Evolutionary conservation across 2,113 vertebrate genomes (phyloP).

Genomic region (Cygnus atratus): DNA sequence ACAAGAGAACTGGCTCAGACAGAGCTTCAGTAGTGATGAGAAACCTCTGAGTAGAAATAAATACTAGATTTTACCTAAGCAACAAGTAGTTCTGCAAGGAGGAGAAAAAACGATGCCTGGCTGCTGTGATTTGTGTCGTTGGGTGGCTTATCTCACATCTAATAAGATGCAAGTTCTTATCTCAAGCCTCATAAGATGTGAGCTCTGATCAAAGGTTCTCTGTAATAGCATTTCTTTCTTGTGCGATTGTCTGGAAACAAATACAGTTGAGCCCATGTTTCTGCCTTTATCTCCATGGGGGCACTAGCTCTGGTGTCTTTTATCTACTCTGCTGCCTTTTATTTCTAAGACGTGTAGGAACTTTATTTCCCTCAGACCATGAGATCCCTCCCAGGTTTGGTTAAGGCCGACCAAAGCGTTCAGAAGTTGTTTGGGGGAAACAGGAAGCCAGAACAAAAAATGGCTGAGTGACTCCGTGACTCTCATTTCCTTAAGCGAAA

Average conservation of each 20-base stretch:
- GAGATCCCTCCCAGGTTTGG: background rate
- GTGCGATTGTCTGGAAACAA: constrained; percentile 5
- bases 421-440: constrained; percentile 37
- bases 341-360: background rate
- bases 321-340: background rate
- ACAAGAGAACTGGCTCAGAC: background rate
- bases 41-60: background rate
- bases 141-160: constrained; percentile 10
- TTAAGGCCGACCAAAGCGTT: constrained; percentile 22
- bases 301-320: constrained; percentile 28
- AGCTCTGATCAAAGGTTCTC: constrained; percentile 35
- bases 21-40: background rate
- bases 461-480: background rate
- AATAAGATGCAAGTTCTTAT: constrained; percentile 13
- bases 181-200: background rate
- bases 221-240: constrained; percentile 19
- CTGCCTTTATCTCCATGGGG: constrained; percentile 32
- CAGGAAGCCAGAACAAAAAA: constrained; percentile 47
- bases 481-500: constrained; percentile 42
- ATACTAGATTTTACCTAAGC: background rate
- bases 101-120: background rate
- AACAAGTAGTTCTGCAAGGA: background rate
- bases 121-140: accelerated
- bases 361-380: constrained; percentile 2
- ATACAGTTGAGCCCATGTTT: background rate